Evolutionary conservation across 2,113 vertebrate species (phyloP).

Genomic region (Anser cygnoides): DNA sequence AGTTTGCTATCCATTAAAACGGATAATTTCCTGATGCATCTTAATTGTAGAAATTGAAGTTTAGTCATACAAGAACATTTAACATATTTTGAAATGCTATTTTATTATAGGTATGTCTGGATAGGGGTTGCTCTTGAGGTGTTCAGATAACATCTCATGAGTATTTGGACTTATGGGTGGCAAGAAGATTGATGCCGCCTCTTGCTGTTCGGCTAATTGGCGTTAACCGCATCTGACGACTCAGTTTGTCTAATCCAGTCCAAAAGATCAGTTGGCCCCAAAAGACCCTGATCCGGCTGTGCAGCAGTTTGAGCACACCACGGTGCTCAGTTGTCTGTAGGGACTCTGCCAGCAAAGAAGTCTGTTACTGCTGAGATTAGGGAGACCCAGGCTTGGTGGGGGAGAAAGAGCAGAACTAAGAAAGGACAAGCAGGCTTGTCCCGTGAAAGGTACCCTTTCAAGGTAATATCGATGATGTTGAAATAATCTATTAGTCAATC

Average conservation of each 20-base stretch:
- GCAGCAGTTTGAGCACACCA: neutral
- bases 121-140: neutral
- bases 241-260: neutral
- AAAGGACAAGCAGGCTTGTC: neutral
- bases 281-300: neutral
- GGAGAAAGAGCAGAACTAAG: neutral
- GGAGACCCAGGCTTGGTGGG: neutral
- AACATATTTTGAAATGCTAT: neutral
- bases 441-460: neutral
- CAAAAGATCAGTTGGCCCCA: neutral
- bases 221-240: neutral
- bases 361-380: neutral
- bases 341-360: neutral
- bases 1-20: neutral
- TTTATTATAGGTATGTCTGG: neutral
- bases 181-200: neutral
- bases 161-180: neutral
- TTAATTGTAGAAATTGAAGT: neutral
- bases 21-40: neutral
- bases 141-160: neutral
- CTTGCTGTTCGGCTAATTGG: neutral
- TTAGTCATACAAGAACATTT: neutral
- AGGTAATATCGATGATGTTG: neutral
- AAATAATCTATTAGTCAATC: neutral
- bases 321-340: neutral